Evolutionary conservation across 2,888 invertebrate genomes (phyloP), one percentile per base, ranked within the genome.

Genomic region (Dicycla oo): DNA sequence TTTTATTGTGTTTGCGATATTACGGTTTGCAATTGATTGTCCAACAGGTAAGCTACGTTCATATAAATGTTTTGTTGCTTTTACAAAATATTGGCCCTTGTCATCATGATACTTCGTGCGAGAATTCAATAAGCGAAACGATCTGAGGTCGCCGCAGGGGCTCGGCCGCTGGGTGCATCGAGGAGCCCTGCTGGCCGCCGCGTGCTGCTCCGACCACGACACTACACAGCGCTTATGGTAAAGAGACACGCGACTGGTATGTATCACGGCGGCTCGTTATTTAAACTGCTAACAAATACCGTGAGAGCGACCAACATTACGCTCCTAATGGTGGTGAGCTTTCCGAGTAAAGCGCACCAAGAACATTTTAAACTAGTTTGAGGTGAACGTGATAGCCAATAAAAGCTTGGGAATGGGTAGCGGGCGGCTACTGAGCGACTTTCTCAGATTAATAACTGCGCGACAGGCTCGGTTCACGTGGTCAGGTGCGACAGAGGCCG

Each of bases 281-380:
- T 87, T 87, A 64, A 80, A 77, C 76, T 75, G 77, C 72, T 79
- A 85, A 92, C 89, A 90, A 91, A 91, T 83, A 92, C 91, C 94
- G 95, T 94, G 94, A 93, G 94, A 95, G 88, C 90, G 89, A 77
- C 78, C 86, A 78, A 87, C 89, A 90, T 92, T 91, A 92, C 87
- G 80, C 78, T 82, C 83, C 87, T 89, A 89, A 91, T 89, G 88
- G 88, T 88, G 86, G 85, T 88, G 88, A 87, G 88, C 83, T 87
- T 93, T 94, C 93, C 90, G 87, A 89, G 93, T 93, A 94, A 91
- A 90, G 87, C 90, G 88, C 91, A 93, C 93, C 91, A 92, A 92
- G 88, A 91, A 89, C 92, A 92, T 94, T 93, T 88, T 83, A 94
- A 94, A 95, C 95, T 93, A 92, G 95, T 95, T 94, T 94, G 90